Evolutionary conservation across 2,797 vertebrate species (phyloP).

Genomic region (Apogon talboti): DNA sequence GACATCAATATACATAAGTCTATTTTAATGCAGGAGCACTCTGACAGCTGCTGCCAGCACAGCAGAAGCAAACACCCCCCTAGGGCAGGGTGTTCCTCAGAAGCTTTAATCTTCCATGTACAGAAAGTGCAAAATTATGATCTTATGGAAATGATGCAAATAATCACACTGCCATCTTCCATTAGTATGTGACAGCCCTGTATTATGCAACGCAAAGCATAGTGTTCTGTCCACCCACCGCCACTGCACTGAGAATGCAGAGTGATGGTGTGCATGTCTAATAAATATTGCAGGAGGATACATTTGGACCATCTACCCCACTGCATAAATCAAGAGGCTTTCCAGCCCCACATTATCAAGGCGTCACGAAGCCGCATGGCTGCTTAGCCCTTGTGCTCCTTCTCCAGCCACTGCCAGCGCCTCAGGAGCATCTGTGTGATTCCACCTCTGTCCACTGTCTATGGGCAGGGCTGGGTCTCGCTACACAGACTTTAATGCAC

Average conservation of each 20-base stretch:
- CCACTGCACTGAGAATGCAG: constrained; percentile 61
- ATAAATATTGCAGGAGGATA: constrained; percentile 78
- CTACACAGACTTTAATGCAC: neutral
- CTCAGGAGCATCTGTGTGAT: constrained; percentile 17
- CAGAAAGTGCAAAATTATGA: constrained; percentile 74
- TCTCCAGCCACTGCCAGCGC: constrained; percentile 46
- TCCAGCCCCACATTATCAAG: constrained; percentile 62
- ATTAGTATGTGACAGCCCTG: constrained; percentile 68
- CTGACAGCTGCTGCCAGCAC: constrained; percentile 69
- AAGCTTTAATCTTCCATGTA: constrained; percentile 68
- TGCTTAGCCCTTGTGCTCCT: constrained; percentile 35
- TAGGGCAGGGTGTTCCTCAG: constrained; percentile 53
- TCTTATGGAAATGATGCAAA: constrained; percentile 77
- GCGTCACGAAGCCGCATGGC: constrained; percentile 59
- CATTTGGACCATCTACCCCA: constrained; percentile 74
- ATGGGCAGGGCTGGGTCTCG: neutral
- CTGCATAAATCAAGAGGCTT: constrained; percentile 75
- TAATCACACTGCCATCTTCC: constrained; percentile 69
- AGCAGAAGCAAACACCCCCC: constrained; percentile 59
- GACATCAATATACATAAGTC: constrained; percentile 76
- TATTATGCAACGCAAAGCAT: constrained; percentile 60
- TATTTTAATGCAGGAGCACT: constrained; percentile 67
- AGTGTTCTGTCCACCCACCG: constrained; percentile 60
- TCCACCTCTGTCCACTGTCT: constrained; percentile 5
- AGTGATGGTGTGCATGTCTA: constrained; percentile 73